Evolutionary conservation across 2,113 vertebrate species (phyloP).

Genomic region (Polypterus senegalus): DNA sequence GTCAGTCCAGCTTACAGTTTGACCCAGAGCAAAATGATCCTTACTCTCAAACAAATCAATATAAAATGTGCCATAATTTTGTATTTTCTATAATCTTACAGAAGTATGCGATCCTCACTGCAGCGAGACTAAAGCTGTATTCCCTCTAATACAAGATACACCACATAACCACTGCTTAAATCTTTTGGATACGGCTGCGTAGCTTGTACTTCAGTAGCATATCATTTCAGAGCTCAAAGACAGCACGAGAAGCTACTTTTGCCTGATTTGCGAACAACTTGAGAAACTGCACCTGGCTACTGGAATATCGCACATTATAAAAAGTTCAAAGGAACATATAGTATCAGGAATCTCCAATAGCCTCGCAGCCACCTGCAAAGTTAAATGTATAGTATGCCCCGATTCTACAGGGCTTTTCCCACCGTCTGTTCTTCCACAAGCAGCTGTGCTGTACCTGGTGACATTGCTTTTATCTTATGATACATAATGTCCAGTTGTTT

Average conservation of each 20-base stretch:
- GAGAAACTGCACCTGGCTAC: conserved; percentile 3
- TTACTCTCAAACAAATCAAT: too few relatives aligned
- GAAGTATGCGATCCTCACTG: too few relatives aligned
- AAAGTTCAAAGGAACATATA: not conserved
- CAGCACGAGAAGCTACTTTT: not conserved
- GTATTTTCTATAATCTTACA: too few relatives aligned
- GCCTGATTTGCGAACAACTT: not conserved
- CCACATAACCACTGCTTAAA: too few relatives aligned
- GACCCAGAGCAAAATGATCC: too few relatives aligned
- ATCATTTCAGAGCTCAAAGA: too few relatives aligned
- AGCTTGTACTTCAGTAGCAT: too few relatives aligned
- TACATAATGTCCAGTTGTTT: conserved; percentile 35
- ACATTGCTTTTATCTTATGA: conserved; percentile 25
- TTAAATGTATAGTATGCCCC: not conserved
- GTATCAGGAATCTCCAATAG: not conserved
- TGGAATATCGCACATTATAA: not conserved
- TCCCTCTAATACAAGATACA: too few relatives aligned
- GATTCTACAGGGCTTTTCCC: not conserved
- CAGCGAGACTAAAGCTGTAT: too few relatives aligned
- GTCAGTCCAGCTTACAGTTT: too few relatives aligned
- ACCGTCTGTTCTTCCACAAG: conserved; percentile 14
- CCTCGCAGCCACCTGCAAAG: not conserved
- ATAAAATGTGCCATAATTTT: too few relatives aligned
- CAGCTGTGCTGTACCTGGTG: conserved; percentile 28
- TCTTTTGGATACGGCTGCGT: too few relatives aligned